These are phyloP conservation scores for Barnardius zonarius DNA, from an alignment of 2,113 vertebrate species.

Conservation along the genomic window DNA sequence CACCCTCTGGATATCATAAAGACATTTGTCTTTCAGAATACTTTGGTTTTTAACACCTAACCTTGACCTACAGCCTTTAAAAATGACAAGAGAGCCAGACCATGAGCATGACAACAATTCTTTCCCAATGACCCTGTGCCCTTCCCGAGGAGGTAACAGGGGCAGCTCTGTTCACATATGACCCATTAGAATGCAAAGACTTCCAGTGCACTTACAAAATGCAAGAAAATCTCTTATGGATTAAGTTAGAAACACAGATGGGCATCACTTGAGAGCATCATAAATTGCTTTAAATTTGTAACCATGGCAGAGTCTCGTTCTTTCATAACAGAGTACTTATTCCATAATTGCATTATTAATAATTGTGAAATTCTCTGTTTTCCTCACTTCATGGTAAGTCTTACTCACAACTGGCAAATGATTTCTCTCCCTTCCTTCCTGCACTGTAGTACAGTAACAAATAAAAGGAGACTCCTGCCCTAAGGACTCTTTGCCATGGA, in stretches of 20 bases:
- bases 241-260: neutral
- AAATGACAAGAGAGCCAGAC: neutral
- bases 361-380: neutral
- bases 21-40: neutral
- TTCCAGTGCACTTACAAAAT: fast-evolving
- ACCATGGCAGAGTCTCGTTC: neutral
- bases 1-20: neutral
- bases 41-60: neutral
- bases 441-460: neutral
- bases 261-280: neutral
- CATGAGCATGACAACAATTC: neutral
- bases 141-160: neutral
- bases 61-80: neutral
- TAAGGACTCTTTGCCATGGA: neutral
- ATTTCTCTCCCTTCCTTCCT: neutral
- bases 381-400: neutral
- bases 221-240: fast-evolving
- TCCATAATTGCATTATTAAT: neutral
- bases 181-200: neutral
- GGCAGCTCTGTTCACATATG: neutral
- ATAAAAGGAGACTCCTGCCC: neutral
- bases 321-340: neutral
- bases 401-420: neutral
- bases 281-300: neutral
- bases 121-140: fast-evolving